Base-by-base conservation (phyloP, 2,888 invertebrate species). In the Drosophila anceps region DNA sequence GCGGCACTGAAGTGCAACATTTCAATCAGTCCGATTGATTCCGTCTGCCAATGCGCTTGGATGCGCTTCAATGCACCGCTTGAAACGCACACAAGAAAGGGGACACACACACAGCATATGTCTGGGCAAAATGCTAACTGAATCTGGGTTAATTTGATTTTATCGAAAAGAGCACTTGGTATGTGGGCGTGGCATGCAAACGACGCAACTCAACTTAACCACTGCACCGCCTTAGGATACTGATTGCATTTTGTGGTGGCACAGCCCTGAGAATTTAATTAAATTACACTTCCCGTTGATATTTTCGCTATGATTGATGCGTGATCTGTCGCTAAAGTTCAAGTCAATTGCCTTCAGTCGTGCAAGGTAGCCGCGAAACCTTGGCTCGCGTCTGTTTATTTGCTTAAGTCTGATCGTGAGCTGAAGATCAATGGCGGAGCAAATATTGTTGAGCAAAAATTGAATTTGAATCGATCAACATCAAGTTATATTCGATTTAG, bases 21-120 rank as follows among this genome's bases (percentile, higher is more conserved):
- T 79, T 79, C 73, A 76, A 81, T 79, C 81, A 73, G 37, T n/a
- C 72, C 46, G 72, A 78, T 80, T 78, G 80, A 79, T 79, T 77
- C 70, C 63, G 58, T 20, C 18, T 57, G 72, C 41, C 59, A 72
- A 51, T 65, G 69, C 79, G 79, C 70, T 75, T 79, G 54, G 58
- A 24, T 78, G 72, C 78, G 69, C 76, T 64, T 69, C 46, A 78
- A 60, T 71, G 79, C 67, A 59, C 44, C 29, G 37, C 46, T 39
- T 33, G 71, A 24, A 61, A 15, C 15, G 15, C 44, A 39, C 31
- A n/a, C 18, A 60, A 13, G n/a, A 33, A 13, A 35, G 29, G 35
- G 37, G 12, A 13, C 44, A 35, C 29, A 31, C 50, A 27, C 41
- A 51, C 29, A 69, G 33, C 35, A 24, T 20, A 33, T 50, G 50